phyloP scores from a whole-genome alignment of 2,797 vertebrate species.

The Oreonectes daqikongensis region DNA sequence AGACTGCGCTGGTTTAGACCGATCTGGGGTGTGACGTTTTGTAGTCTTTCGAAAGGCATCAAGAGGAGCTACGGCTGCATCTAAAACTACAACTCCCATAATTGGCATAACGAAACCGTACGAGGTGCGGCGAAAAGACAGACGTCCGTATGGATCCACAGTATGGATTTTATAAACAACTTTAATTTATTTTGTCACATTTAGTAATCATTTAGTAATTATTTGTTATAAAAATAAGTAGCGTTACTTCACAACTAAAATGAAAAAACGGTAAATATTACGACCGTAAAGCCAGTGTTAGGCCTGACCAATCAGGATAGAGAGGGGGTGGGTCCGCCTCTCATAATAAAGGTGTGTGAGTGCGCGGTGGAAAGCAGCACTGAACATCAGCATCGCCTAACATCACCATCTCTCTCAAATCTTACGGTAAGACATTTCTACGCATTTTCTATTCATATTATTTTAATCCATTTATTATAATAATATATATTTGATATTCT shows the following conservation, averaged over 20 bases:
- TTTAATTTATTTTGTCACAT: not conserved
- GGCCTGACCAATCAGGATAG: constrained; percentile 44
- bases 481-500: not conserved
- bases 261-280: not conserved
- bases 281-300: not conserved
- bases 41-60: constrained; percentile 47
- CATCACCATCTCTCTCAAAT: constrained; percentile 29
- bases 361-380: constrained; percentile 49
- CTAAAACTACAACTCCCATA: constrained; percentile 56
- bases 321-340: constrained; percentile 46
- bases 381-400: constrained; percentile 27
- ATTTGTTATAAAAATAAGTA: not conserved
- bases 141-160: constrained; percentile 26
- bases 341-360: constrained; percentile 55
- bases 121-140: not conserved
- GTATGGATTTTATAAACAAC: not conserved
- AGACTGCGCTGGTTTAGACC: constrained; percentile 1
- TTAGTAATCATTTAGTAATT: no score
- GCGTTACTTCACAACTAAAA: not conserved
- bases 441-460: not conserved
- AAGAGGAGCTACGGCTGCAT: rapidly evolving
- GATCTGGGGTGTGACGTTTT: constrained; percentile 5
- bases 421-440: constrained; percentile 52
- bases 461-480: not conserved
- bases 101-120: not conserved